Evolutionary conservation across 1,140 invertebrate species (phyloP).

Genomic region (Nasonia vitripennis): DNA sequence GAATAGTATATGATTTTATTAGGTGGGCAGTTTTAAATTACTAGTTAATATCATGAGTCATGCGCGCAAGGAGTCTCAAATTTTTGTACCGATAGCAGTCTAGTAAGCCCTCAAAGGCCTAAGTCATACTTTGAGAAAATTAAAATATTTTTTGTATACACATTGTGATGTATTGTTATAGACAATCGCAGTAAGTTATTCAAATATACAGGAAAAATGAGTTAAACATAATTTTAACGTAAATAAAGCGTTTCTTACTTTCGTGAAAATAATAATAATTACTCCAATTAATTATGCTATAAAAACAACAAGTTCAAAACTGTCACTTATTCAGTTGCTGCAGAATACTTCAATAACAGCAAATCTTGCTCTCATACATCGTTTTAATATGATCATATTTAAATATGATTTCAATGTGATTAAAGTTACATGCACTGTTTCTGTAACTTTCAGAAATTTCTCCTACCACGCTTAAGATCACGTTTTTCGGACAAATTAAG

Average conservation of each 20-base stretch:
- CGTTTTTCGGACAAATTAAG: conserved; percentile 17
- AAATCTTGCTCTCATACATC: background rate
- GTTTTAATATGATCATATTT: conserved; percentile 12
- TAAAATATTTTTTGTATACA: background rate
- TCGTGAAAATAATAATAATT: conserved; percentile 34
- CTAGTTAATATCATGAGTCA: conserved; percentile 44
- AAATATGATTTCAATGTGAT: conserved; percentile 5
- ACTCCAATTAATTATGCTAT: conserved; percentile 12
- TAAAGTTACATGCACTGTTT: no score
- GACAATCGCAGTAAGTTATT: background rate
- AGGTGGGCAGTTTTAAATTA: conserved; percentile 50
- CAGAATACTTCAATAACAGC: conserved; percentile 21
- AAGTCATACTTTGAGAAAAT: conserved; percentile 31
- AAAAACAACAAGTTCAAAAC: conserved; percentile 35
- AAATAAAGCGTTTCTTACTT: conserved; percentile 21
- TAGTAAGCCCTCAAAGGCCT: conserved; percentile 30
- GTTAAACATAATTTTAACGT: conserved; percentile 22
- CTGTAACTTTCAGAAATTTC: no score
- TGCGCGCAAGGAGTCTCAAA: conserved; percentile 33
- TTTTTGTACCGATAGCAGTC: conserved; percentile 50
- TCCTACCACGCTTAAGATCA: no score
- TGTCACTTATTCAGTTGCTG: background rate
- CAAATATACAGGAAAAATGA: conserved; percentile 3
- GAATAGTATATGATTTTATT: conserved; percentile 46
- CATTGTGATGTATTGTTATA: conserved; percentile 12